Conservation (phyloP, 2,797 vertebrate species). For the Ctenosaura bakeri region DNA sequence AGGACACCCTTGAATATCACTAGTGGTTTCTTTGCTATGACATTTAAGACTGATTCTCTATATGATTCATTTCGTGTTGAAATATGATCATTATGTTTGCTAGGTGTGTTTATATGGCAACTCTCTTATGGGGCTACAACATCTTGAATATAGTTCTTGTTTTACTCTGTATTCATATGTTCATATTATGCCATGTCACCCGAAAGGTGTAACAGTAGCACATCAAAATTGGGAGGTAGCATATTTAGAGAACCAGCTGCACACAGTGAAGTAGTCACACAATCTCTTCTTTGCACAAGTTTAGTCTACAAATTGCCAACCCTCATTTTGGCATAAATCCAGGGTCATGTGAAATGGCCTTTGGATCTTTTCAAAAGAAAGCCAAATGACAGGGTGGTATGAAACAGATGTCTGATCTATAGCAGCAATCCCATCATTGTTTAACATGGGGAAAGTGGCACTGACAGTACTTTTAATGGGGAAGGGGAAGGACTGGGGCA, state of each 20-base stretch:
- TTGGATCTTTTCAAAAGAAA: slow-evolving; percentile 38
- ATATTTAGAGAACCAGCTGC: background rate
- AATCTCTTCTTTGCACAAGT: background rate
- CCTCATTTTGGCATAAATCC: slow-evolving; percentile 24
- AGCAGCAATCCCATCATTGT: slow-evolving; percentile 43
- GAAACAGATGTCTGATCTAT: slow-evolving; percentile 47
- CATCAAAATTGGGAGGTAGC: background rate
- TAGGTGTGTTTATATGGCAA: background rate
- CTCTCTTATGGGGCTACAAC: background rate
- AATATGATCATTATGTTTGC: background rate
- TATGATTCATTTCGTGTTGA: background rate
- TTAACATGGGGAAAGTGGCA: slow-evolving; percentile 13
- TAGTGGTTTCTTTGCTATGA: background rate
- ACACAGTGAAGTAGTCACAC: background rate
- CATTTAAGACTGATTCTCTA: background rate
- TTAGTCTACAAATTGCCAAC: slow-evolving; percentile 14
- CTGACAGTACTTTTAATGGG: slow-evolving; percentile 6
- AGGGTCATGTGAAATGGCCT: slow-evolving; percentile 44
- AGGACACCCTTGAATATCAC: background rate
- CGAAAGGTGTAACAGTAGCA: background rate
- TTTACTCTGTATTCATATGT: background rate
- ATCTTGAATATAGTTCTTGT: background rate
- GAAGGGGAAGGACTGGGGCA: background rate
- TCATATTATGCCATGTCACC: background rate
- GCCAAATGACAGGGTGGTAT: slow-evolving; percentile 32